Base-by-base conservation (phyloP, 2,888 invertebrate species). In the Stictocephala bisonia region DNA sequence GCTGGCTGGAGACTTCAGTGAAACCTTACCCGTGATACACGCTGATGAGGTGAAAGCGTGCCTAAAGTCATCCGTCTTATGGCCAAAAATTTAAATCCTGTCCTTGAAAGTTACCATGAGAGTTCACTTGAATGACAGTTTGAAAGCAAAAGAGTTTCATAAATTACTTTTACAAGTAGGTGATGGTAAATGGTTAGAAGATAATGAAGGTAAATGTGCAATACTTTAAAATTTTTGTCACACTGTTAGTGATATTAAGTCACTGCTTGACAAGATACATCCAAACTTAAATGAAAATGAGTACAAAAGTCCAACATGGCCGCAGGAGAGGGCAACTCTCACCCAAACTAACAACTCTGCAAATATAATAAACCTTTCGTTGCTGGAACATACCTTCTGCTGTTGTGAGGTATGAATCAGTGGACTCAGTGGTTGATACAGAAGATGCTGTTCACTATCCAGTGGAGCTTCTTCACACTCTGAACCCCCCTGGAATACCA, bases 401-500 rank as follows among this genome's bases (percentile, higher is more conserved):
- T 7, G 41, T 40, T 31, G 29, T 20, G 26, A 31, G 11, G 15
- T 74, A 70, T 40, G 22, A 72, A 13, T 74, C 72, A n/a, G 58
- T 71, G 15, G 68, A 77, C 58, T 66, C 68, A 40, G 24, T 24
- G 40, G 40, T 58, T 18, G 20, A 64, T 20, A 41, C 18, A 20
- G 64, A 75, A 29, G 66, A 53, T 44, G 56, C 60, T 29, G 74
- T 48, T 18, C 74, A 53, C 20, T 71, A 69, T 48, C 70, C 74
- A 27, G 31, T 50, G 6, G 72, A 73, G 69, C 72, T 75, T 72
- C 53, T 75, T 9, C 56, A 56, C 18, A 29, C 31, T 3, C 15
- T 66, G 7, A 31, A 69, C 22, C 74, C 77, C 26, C 66, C 78
- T 40, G 76, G 76, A 13, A 20, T 80, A n/a, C 76, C 78, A n/a